Base-by-base conservation (phyloP, 2,888 invertebrate genomes). In the Congeria kusceri region DNA sequence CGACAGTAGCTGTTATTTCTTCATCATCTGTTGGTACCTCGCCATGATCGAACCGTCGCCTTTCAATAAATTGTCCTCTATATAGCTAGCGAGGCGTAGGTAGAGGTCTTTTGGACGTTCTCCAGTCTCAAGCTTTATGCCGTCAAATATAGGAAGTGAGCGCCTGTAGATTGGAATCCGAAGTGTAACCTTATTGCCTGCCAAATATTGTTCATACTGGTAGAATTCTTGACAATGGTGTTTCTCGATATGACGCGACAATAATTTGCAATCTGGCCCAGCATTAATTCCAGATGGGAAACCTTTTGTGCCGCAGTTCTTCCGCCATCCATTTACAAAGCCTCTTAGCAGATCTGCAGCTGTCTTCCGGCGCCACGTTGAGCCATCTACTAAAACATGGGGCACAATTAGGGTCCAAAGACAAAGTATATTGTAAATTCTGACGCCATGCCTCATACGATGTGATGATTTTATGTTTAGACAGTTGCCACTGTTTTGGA, bases 201-300 rank as follows among this genome's bases (percentile, higher is more conserved):
- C 82, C 86, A 83, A 3, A 86, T 80, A 25, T 49, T 47, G 15
- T 70, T 53, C 15, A 84, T 46, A 9, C 70, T 78, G 1, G 80
- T 80, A 0, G 80, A 84, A 39, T 84, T 85, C 63, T 74, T 81
- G 0, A 85, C 85, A 15, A 80, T 80, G 5, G 77, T 81, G 27
- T 77, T 79, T 9, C 83, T 39, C 13, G 83, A 78, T 32, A 79
- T 84, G 3, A 84, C 46, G 2, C 81, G 84, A 25, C 81, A 84
- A n/a, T 66, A 85, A 47, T 85, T 87, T 0, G 84, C 83, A 53
- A 84, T 85, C 18, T 85, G 86, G 4, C 86, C 85, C n/a, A 86
- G 49, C 82, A 82, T 82, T 1, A 78, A 25, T 20, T 83, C 79
- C 7, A 85, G 62, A 0, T 63, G 63, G 2, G 39, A 58, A 0